Percentiles rank a stretch among this genome's conserved stretches.
Evolutionary conservation across 53 echinoderm and acorn worm species (phyloP).

Genomic region (Paelopatides confundens): DNA sequence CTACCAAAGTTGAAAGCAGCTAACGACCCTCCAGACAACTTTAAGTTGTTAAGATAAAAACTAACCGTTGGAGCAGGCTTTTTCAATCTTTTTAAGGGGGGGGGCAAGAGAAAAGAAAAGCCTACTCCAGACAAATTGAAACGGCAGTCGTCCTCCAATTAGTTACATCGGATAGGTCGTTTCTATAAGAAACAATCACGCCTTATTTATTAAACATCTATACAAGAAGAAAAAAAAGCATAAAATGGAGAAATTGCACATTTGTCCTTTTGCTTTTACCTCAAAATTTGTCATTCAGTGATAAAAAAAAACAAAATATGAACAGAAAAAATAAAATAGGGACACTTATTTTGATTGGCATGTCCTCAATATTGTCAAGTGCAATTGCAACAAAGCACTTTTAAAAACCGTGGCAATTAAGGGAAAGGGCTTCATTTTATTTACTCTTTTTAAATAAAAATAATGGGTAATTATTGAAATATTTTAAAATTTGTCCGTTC

Average conservation of each 20-base stretch:
- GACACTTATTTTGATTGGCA: not conserved
- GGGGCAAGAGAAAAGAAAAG: not conserved
- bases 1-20: too few relatives aligned
- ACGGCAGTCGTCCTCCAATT: slow-evolving; percentile 4
- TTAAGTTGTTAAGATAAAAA: too few relatives aligned
- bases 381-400: slow-evolving; percentile 1
- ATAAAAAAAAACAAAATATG: slow-evolving; percentile 8
- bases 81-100: not conserved
- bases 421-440: not conserved
- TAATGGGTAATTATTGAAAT: too few relatives aligned
- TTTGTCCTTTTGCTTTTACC: slow-evolving; percentile 17
- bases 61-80: too few relatives aligned
- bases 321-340: slow-evolving; percentile 22
- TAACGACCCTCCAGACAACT: too few relatives aligned
- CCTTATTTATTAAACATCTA: slow-evolving; percentile 19
- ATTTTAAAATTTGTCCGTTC: not conserved
- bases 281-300: not conserved
- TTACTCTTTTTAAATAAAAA: not conserved
- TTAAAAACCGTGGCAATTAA: not conserved
- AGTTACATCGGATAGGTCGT: slow-evolving; percentile 23
- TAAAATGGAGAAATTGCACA: slow-evolving; percentile 43
- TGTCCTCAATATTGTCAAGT: not conserved
- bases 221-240: slow-evolving; percentile 10
- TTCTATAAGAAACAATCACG: slow-evolving; percentile 35
- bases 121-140: not conserved